Conservation (phyloP, 2,113 vertebrate genomes). For the Nettapus auritus region DNA sequence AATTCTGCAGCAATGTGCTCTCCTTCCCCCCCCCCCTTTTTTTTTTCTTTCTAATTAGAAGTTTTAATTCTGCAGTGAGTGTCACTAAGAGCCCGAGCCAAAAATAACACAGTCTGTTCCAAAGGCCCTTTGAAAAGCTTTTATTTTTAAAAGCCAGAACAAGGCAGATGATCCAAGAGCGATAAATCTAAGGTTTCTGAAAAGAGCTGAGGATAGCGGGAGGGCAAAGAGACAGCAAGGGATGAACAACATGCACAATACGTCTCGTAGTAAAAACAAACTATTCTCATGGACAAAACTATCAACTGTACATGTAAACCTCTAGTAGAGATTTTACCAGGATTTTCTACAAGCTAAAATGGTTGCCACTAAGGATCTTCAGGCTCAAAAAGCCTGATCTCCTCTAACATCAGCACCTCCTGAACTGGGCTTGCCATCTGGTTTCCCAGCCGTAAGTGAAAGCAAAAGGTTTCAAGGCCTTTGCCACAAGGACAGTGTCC, state of each 20-base stretch:
- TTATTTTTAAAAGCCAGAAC: slow-evolving; percentile 67
- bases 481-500: neutral
- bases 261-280: neutral
- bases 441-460: neutral
- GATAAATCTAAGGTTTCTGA: slow-evolving; percentile 69
- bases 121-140: slow-evolving; percentile 57
- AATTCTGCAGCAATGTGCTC: slow-evolving; percentile 1
- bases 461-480: neutral
- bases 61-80: slow-evolving; percentile 56
- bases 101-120: slow-evolving; percentile 63
- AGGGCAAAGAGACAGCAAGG: slow-evolving; percentile 33
- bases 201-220: slow-evolving; percentile 46
- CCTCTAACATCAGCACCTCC: neutral
- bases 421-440: neutral
- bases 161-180: slow-evolving; percentile 39
- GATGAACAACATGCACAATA: neutral
- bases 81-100: slow-evolving; percentile 45
- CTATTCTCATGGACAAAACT: neutral
- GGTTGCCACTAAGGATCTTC: neutral
- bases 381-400: neutral
- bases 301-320: neutral
- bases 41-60: slow-evolving; percentile 55
- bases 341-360: neutral
- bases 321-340: neutral
- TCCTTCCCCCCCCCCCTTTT: neutral